Evolutionary conservation across 2,888 invertebrate genomes (phyloP), one percentile per base, ranked within the genome.

Genomic region (Aradus depressus): DNA sequence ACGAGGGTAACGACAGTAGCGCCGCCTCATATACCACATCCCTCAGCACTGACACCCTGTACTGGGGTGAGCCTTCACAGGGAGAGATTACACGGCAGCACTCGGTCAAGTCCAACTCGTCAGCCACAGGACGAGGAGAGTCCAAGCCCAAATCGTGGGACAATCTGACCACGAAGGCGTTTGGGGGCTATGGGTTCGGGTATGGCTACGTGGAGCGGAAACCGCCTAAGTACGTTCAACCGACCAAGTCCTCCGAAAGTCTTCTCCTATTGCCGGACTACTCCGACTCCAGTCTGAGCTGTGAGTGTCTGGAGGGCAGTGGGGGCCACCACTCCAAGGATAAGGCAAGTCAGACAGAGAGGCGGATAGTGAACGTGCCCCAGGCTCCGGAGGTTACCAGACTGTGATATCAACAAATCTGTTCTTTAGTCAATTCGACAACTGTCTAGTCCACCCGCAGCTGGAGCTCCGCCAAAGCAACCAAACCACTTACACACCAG

Each of bases 91-190:
- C 60, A 10, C 57, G 61, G 2, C 60, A 60, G 25, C 62, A 61
- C 51, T 61, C 62, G 21, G 56, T 60, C 43, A 62, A 61, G 35
- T 59, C 58, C 12, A 56, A 57, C 31, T 58, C 60, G 8, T 59
- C 60, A 3, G 54, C 56, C 14, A 56, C 55, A 22, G 44, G 54
- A 44, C 57, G 60, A 21, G 51, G 57, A 14, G 70, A 70, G 37
- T 66, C 70, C 1, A 90, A 89, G 63, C 89, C 89, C 1, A 89
- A 89, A 65, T 89, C 88, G 0, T 89, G 89, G 88, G 89, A 89
- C 64, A 89, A 89, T 67, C 70, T 90, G 49, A 83, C 88, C 0
- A 86, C 86, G 2, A 88, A 87, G 69, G 82, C 84, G 0, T 81
- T 85, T 59, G 86, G 87, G 1, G 88, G 87, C 0, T 88, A 89